These are phyloP conservation scores for Brachionus plicatilis DNA, from an alignment of 1,140 invertebrate species.

Conservation along the genomic window DNA sequence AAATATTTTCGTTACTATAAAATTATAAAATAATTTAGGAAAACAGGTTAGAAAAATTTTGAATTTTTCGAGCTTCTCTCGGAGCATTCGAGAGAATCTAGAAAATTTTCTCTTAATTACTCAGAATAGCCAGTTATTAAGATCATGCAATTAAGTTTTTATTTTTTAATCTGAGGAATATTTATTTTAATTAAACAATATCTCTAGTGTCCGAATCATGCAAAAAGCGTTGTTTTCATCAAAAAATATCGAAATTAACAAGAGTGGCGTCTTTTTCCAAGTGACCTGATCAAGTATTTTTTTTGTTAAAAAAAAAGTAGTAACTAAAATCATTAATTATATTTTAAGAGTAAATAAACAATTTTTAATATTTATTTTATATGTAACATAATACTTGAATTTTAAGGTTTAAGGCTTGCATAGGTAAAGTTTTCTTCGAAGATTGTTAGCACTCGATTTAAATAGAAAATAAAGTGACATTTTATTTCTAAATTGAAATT, in stretches of 20 bases:
- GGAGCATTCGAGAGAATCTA: not conserved
- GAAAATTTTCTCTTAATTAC: not conserved
- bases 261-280: not conserved
- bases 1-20: not conserved
- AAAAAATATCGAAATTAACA: not conserved
- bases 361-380: constrained; percentile 23
- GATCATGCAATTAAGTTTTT: not conserved
- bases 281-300: not conserved
- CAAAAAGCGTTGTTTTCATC: not conserved
- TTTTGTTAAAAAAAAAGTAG: not conserved
- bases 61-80: not conserved
- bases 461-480: not conserved
- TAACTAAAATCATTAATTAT: constrained; percentile 24
- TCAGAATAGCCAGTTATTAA: not conserved
- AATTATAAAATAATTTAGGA: not conserved
- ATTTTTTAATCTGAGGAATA: not conserved
- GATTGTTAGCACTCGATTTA: not conserved
- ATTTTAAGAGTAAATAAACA: constrained; percentile 13
- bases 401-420: not conserved
- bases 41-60: not conserved
- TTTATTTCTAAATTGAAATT: not conserved
- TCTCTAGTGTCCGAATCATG: not conserved
- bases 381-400: not conserved
- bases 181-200: not conserved
- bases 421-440: not conserved